Conservation (phyloP, 64 coral and sea anemone species). For the Anthopleura sola region DNA sequence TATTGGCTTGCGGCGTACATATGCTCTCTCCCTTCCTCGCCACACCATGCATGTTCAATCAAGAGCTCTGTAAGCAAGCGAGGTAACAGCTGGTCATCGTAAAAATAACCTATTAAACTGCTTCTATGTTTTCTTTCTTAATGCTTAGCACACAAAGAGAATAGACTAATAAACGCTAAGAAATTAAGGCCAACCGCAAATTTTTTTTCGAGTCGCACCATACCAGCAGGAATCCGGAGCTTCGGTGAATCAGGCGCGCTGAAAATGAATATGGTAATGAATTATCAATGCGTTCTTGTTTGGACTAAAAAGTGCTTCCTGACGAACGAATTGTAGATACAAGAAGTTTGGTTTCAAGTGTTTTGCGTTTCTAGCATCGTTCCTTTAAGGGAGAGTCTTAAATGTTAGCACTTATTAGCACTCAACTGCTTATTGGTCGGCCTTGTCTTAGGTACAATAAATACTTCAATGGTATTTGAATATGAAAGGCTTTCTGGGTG, state of each 20-base stretch:
- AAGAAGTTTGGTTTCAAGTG: background rate
- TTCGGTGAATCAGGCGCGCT: background rate
- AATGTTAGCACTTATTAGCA: background rate
- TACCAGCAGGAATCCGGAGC: background rate
- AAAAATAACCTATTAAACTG: background rate
- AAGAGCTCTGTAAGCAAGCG: background rate
- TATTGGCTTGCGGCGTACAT: no score
- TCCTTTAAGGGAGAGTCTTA: background rate
- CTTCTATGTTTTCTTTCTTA: background rate
- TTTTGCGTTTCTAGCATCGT: background rate
- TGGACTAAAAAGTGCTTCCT: background rate
- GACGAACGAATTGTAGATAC: background rate
- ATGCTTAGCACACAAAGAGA: background rate
- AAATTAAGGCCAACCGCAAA: background rate
- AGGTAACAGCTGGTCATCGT: background rate
- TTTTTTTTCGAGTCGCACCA: background rate
- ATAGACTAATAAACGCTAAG: background rate
- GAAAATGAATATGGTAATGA: background rate
- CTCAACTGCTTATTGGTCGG: background rate
- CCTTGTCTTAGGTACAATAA: background rate
- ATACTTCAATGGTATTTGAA: background rate
- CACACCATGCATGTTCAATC: no score
- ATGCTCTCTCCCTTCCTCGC: no score
- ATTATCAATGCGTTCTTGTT: background rate
- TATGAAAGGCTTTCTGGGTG: background rate